Conservation (phyloP, 1,140 invertebrate species). For the Trissolcus basalis region DNA sequence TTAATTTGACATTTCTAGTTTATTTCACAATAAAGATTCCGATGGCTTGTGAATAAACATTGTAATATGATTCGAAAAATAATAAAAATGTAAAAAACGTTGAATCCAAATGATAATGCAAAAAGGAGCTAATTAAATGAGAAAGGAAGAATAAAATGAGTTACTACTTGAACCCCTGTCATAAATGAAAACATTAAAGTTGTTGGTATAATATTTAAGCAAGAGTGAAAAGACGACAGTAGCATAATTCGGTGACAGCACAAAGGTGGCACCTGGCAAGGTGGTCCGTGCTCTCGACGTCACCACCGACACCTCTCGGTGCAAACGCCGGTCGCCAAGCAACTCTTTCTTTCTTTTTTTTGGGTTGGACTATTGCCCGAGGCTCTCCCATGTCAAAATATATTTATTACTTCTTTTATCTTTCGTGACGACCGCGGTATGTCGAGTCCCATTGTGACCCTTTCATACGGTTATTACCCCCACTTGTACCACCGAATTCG, state of each 20-base stretch:
- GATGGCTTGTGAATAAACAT: not conserved
- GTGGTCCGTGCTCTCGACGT: conserved; percentile 55
- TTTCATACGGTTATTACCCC: conserved; percentile 74
- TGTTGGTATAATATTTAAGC: conserved; percentile 74
- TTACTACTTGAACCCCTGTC: conserved; percentile 24
- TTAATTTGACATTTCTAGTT: too few relatives aligned
- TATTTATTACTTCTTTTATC: conserved; percentile 73
- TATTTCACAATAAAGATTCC: not conserved
- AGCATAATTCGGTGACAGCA: conserved; percentile 67
- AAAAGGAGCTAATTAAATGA: conserved; percentile 15
- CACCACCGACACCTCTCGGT: conserved; percentile 49
- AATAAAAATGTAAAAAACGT: not conserved
- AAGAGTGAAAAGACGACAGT: conserved; percentile 60
- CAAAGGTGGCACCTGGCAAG: conserved; percentile 62
- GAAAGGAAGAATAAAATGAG: conserved; percentile 7
- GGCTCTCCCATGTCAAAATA: conserved; percentile 76
- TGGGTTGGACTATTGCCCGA: conserved; percentile 50
- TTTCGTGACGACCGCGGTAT: conserved; percentile 65
- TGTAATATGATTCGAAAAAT: not conserved
- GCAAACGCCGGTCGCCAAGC: conserved; percentile 23
- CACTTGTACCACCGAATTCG: conserved; percentile 67
- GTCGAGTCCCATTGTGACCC: conserved; percentile 70
- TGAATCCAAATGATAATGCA: not conserved
- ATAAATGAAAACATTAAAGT: conserved; percentile 58
- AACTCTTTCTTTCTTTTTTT: conserved; percentile 58